phyloP scores from a whole-genome alignment of 1,140 invertebrate species.

The Leptonema lineaticorne region DNA sequence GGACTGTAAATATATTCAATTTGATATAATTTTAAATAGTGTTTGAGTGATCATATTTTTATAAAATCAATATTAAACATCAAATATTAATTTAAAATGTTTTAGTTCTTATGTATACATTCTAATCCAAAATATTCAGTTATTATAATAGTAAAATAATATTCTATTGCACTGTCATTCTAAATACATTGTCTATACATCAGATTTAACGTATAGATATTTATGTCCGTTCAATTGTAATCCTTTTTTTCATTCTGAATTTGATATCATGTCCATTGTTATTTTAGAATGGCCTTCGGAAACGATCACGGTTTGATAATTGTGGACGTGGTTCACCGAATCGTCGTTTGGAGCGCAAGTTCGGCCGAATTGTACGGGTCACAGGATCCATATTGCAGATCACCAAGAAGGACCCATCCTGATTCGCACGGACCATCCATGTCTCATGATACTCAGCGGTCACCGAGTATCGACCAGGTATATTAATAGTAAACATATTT shows the following conservation, averaged over 20 bases:
- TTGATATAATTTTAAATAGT: too few species aligned
- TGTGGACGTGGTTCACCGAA: constrained; percentile 91
- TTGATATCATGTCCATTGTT: not conserved
- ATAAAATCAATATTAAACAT: not conserved
- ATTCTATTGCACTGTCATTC: not conserved
- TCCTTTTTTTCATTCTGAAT: not conserved
- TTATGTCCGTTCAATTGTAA: not conserved
- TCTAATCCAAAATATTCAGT: not conserved
- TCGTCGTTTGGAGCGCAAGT: constrained; percentile 81
- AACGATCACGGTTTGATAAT: constrained; percentile 93
- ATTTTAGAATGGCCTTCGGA: constrained; percentile 89
- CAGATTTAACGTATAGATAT: not conserved
- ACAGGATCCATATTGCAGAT: constrained; percentile 83
- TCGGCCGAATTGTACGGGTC: constrained; percentile 86
- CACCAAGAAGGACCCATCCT: constrained; percentile 61
- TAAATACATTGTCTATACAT: not conserved
- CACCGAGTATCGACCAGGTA: constrained; percentile 91
- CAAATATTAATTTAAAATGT: constrained; percentile 27
- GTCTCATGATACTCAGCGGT: constrained; percentile 71
- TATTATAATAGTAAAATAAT: not conserved
- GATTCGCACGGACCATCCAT: constrained; percentile 50
- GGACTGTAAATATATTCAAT: constrained; percentile 75
- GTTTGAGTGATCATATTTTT: too few species aligned
- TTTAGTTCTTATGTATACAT: not conserved
- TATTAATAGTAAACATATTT: constrained; percentile 38